Evolutionary conservation across 2,888 invertebrate genomes (phyloP).

Genomic region (Eudemis profundana): DNA sequence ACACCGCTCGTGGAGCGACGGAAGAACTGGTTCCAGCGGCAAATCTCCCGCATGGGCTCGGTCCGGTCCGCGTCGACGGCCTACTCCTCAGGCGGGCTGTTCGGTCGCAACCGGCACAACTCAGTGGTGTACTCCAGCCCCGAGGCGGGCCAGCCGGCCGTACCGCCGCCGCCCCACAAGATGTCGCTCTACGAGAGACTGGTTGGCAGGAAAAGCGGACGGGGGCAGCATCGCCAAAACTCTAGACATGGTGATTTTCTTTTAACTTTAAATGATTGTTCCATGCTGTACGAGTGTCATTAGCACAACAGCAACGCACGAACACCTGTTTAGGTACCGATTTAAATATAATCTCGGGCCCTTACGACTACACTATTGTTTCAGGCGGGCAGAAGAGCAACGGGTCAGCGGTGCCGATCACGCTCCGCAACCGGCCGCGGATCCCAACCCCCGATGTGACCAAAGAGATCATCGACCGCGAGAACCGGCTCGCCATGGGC

Average conservation of each 20-base stretch:
- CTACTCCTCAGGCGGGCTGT: constrained; percentile 91
- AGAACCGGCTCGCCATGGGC: constrained; percentile 86
- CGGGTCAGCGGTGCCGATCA: constrained; percentile 87
- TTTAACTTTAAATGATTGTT: not conserved
- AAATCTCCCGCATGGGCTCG: constrained; percentile 94
- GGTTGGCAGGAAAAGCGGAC: constrained; percentile 92
- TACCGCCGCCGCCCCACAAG: constrained; percentile 82
- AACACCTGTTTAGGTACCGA: no score
- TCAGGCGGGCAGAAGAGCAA: constrained; percentile 89
- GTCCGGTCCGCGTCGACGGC: constrained; percentile 94
- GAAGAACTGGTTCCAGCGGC: constrained; percentile 95
- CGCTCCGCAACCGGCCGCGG: constrained; percentile 92
- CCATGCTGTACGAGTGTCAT: not conserved
- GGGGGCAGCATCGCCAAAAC: constrained; percentile 87
- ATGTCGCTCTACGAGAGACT: constrained; percentile 94
- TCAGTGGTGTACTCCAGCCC: constrained; percentile 90
- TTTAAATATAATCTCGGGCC: no score
- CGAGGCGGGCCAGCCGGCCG: constrained; percentile 82
- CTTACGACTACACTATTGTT: constrained; percentile 14
- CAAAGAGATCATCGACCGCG: constrained; percentile 91
- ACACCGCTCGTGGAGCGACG: constrained; percentile 94
- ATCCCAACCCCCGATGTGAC: constrained; percentile 95
- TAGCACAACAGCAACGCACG: no score
- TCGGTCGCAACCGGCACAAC: constrained; percentile 91
- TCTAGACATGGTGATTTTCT: constrained; percentile 87